These are phyloP conservation scores for Acridotheres tristis DNA, from an alignment of 2,797 vertebrate genomes.

Conservation along the genomic window DNA sequence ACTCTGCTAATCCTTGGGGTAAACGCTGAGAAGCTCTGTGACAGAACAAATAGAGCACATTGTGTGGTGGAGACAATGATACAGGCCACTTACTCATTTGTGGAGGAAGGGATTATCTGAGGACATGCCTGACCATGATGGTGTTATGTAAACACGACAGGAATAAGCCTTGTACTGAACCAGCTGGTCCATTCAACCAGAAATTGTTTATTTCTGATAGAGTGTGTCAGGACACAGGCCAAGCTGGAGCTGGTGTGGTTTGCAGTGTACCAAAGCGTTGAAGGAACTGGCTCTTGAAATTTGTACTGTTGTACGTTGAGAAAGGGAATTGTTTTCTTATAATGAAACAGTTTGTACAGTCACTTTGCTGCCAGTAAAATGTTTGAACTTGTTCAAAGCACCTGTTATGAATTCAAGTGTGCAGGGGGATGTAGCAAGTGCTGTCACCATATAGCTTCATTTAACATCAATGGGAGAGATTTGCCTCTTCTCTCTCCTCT, in stretches of 20 bases:
- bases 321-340: not conserved
- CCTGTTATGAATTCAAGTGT: not conserved
- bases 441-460: not conserved
- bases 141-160: conserved; percentile 22
- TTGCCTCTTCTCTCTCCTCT: not conserved
- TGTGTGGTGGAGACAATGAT: conserved; percentile 35
- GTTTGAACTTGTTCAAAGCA: not conserved
- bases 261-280: not conserved
- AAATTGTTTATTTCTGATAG: not conserved
- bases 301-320: not conserved
- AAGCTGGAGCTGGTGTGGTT: not conserved
- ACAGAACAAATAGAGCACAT: conserved; percentile 44
- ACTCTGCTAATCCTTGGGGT: conserved; percentile 42
- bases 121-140: conserved; percentile 48
- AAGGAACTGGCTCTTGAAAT: not conserved
- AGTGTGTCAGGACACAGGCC: not conserved
- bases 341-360: not conserved
- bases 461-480: not conserved
- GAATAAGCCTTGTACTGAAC: not conserved
- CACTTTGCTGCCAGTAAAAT: not conserved
- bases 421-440: not conserved
- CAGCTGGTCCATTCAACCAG: not conserved
- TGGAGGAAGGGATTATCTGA: conserved; percentile 51
- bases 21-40: conserved; percentile 35
- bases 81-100: conserved; percentile 39